These are phyloP conservation scores for Sinocyclocheilus grahami DNA, from an alignment of 2,113 vertebrate genomes.

Conservation along the genomic window DNA sequence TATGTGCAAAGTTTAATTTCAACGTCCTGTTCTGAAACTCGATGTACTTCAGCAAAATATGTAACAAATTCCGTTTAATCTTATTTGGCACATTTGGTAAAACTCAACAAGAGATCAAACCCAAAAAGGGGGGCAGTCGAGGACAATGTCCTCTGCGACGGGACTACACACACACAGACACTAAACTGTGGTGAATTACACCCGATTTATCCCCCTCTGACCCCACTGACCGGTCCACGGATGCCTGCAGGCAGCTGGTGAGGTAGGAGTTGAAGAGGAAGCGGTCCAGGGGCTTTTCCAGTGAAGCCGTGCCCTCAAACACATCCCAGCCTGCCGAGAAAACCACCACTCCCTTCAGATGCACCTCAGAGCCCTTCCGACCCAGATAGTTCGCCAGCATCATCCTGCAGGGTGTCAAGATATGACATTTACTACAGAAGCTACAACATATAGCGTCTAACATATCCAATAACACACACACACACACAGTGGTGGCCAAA, in stretches of 20 bases:
- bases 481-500: background rate
- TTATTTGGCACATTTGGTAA: background rate
- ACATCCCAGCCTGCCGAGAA: conserved; percentile 98
- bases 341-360: conserved; percentile 89
- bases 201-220: conserved; percentile 52
- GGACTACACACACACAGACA: background rate
- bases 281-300: conserved; percentile 96
- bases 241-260: conserved; percentile 95
- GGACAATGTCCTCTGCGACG: background rate
- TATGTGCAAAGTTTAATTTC: background rate
- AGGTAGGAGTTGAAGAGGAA: conserved; percentile 99
- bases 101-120: conserved; percentile 3
- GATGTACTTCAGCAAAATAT: background rate
- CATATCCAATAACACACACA: background rate
- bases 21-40: background rate
- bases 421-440: background rate
- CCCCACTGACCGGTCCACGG: conserved; percentile 88
- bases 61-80: background rate
- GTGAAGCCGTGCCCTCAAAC: conserved; percentile 90
- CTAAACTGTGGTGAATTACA: background rate
- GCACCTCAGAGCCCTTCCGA: conserved; percentile 86
- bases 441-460: background rate
- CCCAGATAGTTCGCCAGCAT: conserved; percentile 96
- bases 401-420: conserved; percentile 81
- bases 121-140: background rate